These are phyloP conservation scores for Catonia carolina DNA, from an alignment of 2,888 invertebrate genomes.

Conservation along the genomic window DNA sequence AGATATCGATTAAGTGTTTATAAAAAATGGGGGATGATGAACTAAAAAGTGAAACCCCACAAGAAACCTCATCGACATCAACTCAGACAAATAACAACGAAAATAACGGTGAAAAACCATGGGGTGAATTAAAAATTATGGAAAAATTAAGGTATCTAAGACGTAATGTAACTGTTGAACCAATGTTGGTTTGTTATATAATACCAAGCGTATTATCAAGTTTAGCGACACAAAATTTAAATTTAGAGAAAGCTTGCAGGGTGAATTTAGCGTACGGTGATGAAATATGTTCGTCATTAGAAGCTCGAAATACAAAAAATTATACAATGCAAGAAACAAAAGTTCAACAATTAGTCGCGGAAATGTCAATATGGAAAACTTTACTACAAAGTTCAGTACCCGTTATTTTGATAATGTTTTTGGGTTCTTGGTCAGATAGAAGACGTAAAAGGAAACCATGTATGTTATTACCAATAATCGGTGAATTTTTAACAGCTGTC, in stretches of 20 bases:
- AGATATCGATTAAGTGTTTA: too few relatives aligned
- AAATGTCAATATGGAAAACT: constrained; percentile 51
- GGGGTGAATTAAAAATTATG: constrained; percentile 42
- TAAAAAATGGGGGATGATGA: too few relatives aligned
- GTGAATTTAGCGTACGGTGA: constrained; percentile 67
- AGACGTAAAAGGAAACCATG: constrained; percentile 52
- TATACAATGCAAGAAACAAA: constrained; percentile 54
- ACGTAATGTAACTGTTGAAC: constrained; percentile 58
- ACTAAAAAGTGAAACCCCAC: too few relatives aligned
- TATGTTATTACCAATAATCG: constrained; percentile 50
- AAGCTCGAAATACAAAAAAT: constrained; percentile 60
- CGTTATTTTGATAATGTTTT: constrained; percentile 49
- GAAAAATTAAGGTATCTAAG: constrained; percentile 47
- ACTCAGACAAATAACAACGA: constrained; percentile 1
- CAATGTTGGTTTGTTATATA: constrained; percentile 56
- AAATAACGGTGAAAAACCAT: constrained; percentile 33
- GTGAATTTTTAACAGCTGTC: constrained; percentile 47
- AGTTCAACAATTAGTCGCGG: constrained; percentile 44
- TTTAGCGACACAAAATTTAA: constrained; percentile 73
- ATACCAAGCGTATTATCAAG: constrained; percentile 49
- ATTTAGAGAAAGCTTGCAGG: constrained; percentile 77
- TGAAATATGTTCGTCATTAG: constrained; percentile 66
- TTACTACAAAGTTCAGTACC: constrained; percentile 50
- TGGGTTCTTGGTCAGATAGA: constrained; percentile 57
- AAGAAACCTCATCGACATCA: too few relatives aligned